These are phyloP conservation scores for Drosophila tsacasi DNA, from an alignment of 1,140 invertebrate species.

Conservation along the genomic window DNA sequence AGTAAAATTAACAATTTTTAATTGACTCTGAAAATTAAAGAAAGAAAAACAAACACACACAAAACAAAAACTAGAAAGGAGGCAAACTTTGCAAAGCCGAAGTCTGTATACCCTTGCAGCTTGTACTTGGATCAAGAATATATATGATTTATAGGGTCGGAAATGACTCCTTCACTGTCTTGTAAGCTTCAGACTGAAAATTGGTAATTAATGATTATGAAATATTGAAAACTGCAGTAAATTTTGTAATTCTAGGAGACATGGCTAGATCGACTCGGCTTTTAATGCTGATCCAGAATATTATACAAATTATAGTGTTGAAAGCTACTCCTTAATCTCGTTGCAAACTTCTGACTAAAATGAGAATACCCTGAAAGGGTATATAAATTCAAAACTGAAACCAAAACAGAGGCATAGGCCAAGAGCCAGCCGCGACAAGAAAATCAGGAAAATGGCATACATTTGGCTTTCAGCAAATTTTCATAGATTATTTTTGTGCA, in stretches of 20 bases:
- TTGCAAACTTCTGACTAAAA: neutral
- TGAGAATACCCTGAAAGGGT: neutral
- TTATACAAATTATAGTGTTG: no score
- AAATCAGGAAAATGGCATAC: slow-evolving; percentile 50
- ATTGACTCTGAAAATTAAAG: slow-evolving; percentile 80
- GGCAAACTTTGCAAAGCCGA: neutral
- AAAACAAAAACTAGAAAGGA: neutral
- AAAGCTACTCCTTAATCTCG: no score
- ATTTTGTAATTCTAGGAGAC: no score
- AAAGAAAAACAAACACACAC: slow-evolving; percentile 19
- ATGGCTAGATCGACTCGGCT: no score
- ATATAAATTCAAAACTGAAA: slow-evolving; percentile 6
- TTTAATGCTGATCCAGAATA: no score
- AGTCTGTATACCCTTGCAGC: neutral
- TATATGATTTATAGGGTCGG: no score
- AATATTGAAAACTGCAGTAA: no score
- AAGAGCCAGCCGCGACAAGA: slow-evolving; percentile 7
- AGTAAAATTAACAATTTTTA: slow-evolving; percentile 83
- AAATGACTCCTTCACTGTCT: no score
- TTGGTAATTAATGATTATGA: no score
- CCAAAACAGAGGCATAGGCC: slow-evolving; percentile 22
- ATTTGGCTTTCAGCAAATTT: slow-evolving; percentile 68
- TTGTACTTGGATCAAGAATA: no score
- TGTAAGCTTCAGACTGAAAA: no score
- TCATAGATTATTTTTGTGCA: slow-evolving; percentile 54